These are phyloP conservation scores for Rallus limicola DNA, from an alignment of 2,113 vertebrate genomes.

Conservation along the genomic window DNA sequence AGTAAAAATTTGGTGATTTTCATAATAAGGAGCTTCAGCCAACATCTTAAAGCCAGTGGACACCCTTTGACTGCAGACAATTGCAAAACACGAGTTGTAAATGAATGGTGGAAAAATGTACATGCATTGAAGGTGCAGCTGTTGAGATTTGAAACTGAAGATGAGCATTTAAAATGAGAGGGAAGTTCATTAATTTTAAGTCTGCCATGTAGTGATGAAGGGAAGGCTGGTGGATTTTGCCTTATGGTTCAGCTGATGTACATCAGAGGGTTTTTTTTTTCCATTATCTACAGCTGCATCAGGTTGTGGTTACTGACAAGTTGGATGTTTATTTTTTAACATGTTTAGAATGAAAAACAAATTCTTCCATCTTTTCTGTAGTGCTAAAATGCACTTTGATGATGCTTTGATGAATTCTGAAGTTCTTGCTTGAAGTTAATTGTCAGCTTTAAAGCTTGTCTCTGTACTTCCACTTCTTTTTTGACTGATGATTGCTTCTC, in stretches of 20 bases:
- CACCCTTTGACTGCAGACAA: neutral
- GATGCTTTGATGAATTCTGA: slow-evolving; percentile 2
- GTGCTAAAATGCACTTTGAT: neutral
- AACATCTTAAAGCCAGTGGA: neutral
- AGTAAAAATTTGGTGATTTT: neutral
- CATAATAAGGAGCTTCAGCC: neutral
- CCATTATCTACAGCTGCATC: neutral
- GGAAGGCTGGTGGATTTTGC: neutral
- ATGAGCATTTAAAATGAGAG: neutral
- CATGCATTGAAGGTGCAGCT: neutral
- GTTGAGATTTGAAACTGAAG: neutral
- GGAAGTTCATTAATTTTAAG: neutral
- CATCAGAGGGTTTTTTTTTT: neutral
- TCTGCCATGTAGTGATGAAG: neutral
- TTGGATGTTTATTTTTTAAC: neutral
- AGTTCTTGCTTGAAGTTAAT: neutral
- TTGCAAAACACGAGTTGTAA: neutral
- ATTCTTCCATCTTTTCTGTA: neutral
- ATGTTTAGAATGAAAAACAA: neutral
- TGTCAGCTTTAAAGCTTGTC: neutral
- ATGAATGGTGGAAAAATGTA: neutral
- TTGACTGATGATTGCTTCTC: neutral
- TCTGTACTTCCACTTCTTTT: neutral
- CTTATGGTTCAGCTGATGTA: neutral
- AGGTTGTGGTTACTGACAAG: neutral